phyloP scores from a whole-genome alignment of 2,113 vertebrate genomes.

The Alligator mississippiensis region DNA sequence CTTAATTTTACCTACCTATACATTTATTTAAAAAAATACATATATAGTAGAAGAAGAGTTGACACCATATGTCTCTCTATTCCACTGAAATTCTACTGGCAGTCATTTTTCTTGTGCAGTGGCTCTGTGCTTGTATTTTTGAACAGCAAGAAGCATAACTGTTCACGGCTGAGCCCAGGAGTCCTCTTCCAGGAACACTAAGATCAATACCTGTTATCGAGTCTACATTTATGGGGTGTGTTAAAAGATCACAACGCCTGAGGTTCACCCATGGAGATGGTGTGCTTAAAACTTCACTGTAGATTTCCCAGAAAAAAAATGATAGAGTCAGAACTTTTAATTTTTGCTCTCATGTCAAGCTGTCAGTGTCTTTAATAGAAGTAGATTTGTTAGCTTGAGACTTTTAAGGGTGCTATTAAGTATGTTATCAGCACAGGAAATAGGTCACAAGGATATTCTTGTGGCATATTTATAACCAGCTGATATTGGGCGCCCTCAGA shows the following conservation, averaged over 20 bases:
- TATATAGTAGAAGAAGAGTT: neutral
- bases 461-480: neutral
- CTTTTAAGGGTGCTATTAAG: neutral
- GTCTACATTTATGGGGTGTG: constrained; percentile 44
- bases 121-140: constrained; percentile 55
- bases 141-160: constrained; percentile 50
- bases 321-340: constrained; percentile 7
- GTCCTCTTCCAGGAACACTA: constrained; percentile 61
- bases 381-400: neutral
- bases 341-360: constrained; percentile 4
- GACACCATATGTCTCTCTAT: neutral
- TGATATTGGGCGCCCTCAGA: neutral
- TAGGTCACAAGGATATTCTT: neutral
- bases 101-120: constrained; percentile 55
- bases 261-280: constrained; percentile 21
- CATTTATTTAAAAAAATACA: constrained; percentile 15
- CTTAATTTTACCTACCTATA: neutral
- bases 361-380: neutral
- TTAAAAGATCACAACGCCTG: constrained; percentile 51
- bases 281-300: constrained; percentile 27
- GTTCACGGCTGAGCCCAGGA: constrained; percentile 33
- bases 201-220: constrained; percentile 61
- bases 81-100: constrained; percentile 13
- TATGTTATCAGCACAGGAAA: neutral
- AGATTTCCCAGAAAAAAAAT: neutral